Base-by-base conservation (phyloP, 2,888 invertebrate genomes). In the Cheiracanthium punctorium region DNA sequence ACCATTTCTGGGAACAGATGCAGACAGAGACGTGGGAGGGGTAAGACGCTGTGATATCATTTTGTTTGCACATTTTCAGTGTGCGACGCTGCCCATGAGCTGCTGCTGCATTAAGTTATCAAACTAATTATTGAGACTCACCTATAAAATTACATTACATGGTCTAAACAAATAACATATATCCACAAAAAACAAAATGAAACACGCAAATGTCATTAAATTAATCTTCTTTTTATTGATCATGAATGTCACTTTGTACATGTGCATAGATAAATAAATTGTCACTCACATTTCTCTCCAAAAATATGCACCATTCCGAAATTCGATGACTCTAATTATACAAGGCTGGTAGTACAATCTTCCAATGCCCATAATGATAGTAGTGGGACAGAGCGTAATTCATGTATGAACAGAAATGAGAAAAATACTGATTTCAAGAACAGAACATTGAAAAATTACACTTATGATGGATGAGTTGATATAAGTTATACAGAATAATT, bases 201-300 rank as follows among this genome's bases (percentile, higher is more conserved):
- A 58, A 58, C 17, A 58, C 28, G 2, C 4, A 1, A 5, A 17
- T 8, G 17, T 30, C 29, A 29, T 65, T 65, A 64, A 65, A 30
- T 30, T 24, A 30, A 30, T 28, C 65, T 17, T 28, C 30, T 33
- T 73, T 73, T 84, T 84, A 79, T 79, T 84, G 48, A 72, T 71
- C 84, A 79, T 79, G 74, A 79, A 84, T 79, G 84, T 84, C 73
- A 74, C 69, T 84, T 84, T 84, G 84, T 84, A 84, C 77, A 84
- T 79, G 84, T 84, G 84, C 84, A 84, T 84, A 84, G 84, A 84
- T 84, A 84, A 84, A 84, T 84, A 84, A 82, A 82, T 75, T 82
- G 52, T 84, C 84, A 79, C 79, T 79, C 79, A 72, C 67, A 72
- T 48, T 48, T 48, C 52, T 71, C 69, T 72, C 48, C 79, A 84